phyloP scores from a whole-genome alignment of 1,140 invertebrate genomes.

The Conus ventricosus region DNA sequence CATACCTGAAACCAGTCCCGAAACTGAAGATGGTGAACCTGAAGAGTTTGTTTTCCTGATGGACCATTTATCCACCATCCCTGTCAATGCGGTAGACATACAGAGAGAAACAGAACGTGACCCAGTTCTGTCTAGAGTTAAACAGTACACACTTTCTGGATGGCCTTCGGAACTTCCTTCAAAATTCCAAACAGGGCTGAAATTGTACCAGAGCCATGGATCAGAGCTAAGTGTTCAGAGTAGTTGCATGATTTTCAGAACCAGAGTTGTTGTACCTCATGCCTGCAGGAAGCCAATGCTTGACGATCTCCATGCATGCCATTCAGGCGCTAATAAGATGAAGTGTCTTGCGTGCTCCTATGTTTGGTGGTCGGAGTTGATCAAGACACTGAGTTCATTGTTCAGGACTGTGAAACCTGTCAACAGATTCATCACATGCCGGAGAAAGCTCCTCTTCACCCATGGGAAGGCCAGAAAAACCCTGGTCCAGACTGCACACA shows the following conservation, averaged over 20 bases:
- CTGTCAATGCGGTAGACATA: background rate
- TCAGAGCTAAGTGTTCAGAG: conserved; percentile 28
- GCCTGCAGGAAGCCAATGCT: conserved; percentile 14
- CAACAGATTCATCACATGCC: no score
- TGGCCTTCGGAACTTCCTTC: no score
- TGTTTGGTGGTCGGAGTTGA: conserved; percentile 51
- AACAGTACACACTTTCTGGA: no score
- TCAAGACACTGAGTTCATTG: no score
- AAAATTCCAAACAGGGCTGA: background rate
- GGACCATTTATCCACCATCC: background rate
- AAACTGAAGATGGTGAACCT: no score
- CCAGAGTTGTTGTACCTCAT: conserved; percentile 36
- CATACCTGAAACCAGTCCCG: background rate
- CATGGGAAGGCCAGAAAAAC: conserved; percentile 3
- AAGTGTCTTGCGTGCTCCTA: conserved; percentile 19
- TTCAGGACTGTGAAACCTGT: no score
- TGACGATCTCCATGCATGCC: conserved; percentile 34
- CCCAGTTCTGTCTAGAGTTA: no score
- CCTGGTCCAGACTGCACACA: background rate
- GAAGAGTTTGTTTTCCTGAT: background rate
- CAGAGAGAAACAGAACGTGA: conserved; percentile 7
- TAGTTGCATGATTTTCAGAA: conserved; percentile 36
- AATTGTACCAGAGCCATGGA: background rate
- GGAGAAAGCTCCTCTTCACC: conserved; percentile 39
- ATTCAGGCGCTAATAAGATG: conserved; percentile 20